A percentile compares a stretch with the other conserved stretches of the same genome.
phyloP scores from a whole-genome alignment of 2,797 vertebrate species.

The Zenarchopterus dispar region DNA sequence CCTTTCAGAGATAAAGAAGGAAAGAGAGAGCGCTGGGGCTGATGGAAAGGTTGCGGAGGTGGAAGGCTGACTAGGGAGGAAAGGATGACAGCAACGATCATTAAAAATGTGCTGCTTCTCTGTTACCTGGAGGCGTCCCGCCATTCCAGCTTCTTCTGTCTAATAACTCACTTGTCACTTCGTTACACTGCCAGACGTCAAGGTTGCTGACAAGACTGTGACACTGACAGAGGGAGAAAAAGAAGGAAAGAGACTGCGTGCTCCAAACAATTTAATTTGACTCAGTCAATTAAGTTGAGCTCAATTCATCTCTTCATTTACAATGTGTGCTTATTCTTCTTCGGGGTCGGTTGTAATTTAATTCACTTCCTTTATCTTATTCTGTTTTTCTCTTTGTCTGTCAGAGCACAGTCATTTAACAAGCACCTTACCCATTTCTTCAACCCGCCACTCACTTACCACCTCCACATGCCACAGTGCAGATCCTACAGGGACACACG shows the following conservation, averaged over 20 bases:
- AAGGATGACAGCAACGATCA: slow-evolving; percentile 83
- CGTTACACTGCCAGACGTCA: slow-evolving; percentile 90
- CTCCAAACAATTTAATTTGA: slow-evolving; percentile 64
- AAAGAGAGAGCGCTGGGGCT: slow-evolving; percentile 63
- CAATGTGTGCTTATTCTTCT: slow-evolving; percentile 42
- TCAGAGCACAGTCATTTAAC: slow-evolving; percentile 68
- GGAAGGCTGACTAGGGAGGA: slow-evolving; percentile 79
- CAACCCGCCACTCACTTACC: slow-evolving; percentile 77
- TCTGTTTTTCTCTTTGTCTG: slow-evolving; percentile 60
- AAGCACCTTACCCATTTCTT: slow-evolving; percentile 66
- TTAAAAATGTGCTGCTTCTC: slow-evolving; percentile 83
- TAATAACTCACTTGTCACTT: slow-evolving; percentile 98
- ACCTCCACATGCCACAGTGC: slow-evolving; percentile 84
- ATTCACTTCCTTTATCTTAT: slow-evolving; percentile 34
- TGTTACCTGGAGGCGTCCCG: slow-evolving; percentile 87
- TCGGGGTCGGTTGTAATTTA: slow-evolving; percentile 57
- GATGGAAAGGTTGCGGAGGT: slow-evolving; percentile 79
- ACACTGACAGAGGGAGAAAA: slow-evolving; percentile 84
- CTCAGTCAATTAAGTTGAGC: slow-evolving; percentile 51
- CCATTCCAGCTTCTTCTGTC: slow-evolving; percentile 91
- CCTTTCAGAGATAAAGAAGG: slow-evolving; percentile 63
- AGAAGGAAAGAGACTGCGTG: slow-evolving; percentile 26
- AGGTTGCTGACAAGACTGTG: slow-evolving; percentile 91
- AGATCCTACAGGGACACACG: slow-evolving; percentile 91
- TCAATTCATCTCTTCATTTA: slow-evolving; percentile 59